Conservation (phyloP, 2,113 vertebrate genomes). For the Columba livia region DNA sequence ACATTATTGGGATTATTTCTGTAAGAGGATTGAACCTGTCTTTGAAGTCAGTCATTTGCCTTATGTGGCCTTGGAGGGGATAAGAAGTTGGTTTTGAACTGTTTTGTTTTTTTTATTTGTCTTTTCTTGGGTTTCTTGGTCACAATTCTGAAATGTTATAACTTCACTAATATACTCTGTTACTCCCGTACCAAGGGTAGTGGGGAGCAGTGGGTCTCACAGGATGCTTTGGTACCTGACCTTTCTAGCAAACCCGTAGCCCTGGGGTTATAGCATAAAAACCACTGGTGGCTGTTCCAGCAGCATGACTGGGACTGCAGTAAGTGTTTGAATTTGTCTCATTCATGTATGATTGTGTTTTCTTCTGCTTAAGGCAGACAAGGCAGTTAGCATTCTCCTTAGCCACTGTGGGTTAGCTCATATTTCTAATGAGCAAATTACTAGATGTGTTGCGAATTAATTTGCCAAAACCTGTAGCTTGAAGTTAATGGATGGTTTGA, state of each 20-base stretch:
- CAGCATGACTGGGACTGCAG: not conserved
- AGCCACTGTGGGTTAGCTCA: fast-evolving
- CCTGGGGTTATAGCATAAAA: not conserved
- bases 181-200: not conserved
- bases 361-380: not conserved
- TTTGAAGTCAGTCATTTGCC: not conserved
- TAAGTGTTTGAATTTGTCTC: not conserved
- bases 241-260: not conserved
- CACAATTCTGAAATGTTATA: not conserved
- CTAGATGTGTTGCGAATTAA: not conserved
- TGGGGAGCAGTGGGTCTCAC: not conserved
- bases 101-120: not conserved
- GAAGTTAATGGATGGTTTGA: not conserved
- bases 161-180: not conserved
- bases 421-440: not conserved
- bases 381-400: not conserved
- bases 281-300: not conserved
- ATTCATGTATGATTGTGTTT: not conserved
- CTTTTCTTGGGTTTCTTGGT: not conserved
- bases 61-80: not conserved
- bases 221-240: not conserved
- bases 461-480: not conserved
- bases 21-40: not conserved
- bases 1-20: not conserved
- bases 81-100: not conserved